Base-by-base conservation (phyloP, 2,113 vertebrate species). In the Pomatorhinus ruficollis region DNA sequence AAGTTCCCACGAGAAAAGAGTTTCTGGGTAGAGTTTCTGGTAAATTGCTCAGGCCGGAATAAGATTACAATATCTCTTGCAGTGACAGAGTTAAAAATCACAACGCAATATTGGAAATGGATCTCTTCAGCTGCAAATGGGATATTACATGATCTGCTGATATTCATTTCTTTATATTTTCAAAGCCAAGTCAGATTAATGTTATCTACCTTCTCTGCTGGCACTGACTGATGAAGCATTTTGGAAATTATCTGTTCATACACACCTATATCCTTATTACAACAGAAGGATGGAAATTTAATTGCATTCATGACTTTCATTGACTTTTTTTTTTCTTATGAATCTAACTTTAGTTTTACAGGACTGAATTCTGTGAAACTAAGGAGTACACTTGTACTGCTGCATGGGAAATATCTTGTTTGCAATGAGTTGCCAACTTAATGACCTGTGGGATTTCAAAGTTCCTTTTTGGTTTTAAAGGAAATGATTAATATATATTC, bases 351-450 rank as follows among this genome's bases (percentile, higher is more conserved):
- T 31, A 94, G 71, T 74, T 93, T 96, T 92, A 70, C 17, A 74
- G 75, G 56, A 72, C 37, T 30, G 39, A 11, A 20, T 78, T 87
- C 63, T 96, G 92, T 90, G 92, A 92, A 96, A 90, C 79, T 59
- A 63, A 91, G 63, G 83, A 95, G 35, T 88, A 80, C 56, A 64
- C 71, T 96, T 95, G 39, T n/a, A 63, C 64, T 91, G 93, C 82
- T 94, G 95, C 95, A 96, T 97, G 95, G 96, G 95, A 97, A 96
- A 96, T 90, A 60, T 94, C 95, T 83, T 96, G 90, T 66, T 96
- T 97, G 95, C 96, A 97, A 97, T 96, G 85, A 95, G 93, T 92
- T 96, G 93, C 95, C 95, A 96, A 86, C 85, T 94, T 95, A 97
- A 96, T 83, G 96, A 97, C 95, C 95, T 93, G 64, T 95, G 95